A percentile compares a stretch with the other conserved stretches of the same genome.
These are phyloP conservation scores for Argopecten irradians DNA, from an alignment of 1,140 invertebrate genomes.

Conservation along the genomic window DNA sequence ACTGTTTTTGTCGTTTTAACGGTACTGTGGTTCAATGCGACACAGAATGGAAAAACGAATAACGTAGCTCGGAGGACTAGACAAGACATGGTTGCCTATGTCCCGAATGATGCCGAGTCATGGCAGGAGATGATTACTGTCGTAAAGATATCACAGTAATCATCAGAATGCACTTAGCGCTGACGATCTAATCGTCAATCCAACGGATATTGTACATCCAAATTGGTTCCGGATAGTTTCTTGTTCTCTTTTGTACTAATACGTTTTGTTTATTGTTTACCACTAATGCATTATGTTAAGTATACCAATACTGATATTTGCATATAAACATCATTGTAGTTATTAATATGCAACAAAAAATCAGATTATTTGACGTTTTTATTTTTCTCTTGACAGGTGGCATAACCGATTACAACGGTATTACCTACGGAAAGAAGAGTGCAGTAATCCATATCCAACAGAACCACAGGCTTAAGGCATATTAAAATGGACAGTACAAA, in stretches of 20 bases:
- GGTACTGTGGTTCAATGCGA: no score
- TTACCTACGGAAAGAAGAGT: not conserved
- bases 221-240: not conserved
- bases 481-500: no score
- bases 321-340: not conserved
- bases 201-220: not conserved
- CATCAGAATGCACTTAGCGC: not conserved
- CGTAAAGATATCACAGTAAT: not conserved
- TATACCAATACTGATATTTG: not conserved
- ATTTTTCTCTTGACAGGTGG: not conserved
- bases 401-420: not conserved
- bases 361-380: not conserved
- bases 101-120: not conserved
- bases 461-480: not conserved
- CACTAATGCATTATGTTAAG: not conserved
- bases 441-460: not conserved
- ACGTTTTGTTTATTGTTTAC: not conserved
- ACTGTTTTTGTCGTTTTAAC: no score
- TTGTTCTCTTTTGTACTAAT: not conserved
- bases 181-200: not conserved
- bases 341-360: not conserved
- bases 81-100: no score
- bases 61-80: no score
- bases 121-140: not conserved
- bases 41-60: no score